Evolutionary conservation across 2,797 vertebrate species (phyloP).

Genomic region (Acipenser ruthenus): DNA sequence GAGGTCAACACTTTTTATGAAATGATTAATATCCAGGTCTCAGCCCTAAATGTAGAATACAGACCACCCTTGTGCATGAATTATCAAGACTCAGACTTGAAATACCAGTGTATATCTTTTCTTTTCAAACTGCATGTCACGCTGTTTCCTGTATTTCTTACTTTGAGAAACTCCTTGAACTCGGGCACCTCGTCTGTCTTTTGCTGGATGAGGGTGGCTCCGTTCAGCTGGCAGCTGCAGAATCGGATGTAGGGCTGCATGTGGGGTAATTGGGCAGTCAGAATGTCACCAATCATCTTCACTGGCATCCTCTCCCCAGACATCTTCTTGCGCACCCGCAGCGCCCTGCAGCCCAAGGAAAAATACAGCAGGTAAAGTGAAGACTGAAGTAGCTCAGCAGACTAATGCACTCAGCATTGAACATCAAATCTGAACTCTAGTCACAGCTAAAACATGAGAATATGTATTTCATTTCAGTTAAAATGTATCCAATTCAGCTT

Average conservation of each 20-base stretch:
- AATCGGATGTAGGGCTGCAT: slow-evolving; percentile 98
- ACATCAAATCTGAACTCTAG: too few relatives aligned
- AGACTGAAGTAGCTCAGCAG: too few relatives aligned
- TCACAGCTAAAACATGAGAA: too few relatives aligned
- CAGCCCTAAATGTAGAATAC: too few relatives aligned
- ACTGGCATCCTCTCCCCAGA: slow-evolving; percentile 95
- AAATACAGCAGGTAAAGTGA: background rate
- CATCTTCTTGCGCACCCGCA: slow-evolving; percentile 97
- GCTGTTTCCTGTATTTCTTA: slow-evolving; percentile 31
- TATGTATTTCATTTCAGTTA: background rate
- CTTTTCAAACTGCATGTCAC: too few relatives aligned
- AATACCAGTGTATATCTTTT: too few relatives aligned
- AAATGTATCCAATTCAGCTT: background rate
- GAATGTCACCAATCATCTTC: slow-evolving; percentile 96
- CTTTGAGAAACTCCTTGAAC: slow-evolving; percentile 96
- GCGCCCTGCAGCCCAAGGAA: slow-evolving; percentile 57
- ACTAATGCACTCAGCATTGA: too few relatives aligned
- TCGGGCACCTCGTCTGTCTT: slow-evolving; percentile 89
- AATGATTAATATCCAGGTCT: too few relatives aligned
- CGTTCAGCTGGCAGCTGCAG: slow-evolving; percentile 95
- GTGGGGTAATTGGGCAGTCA: slow-evolving; percentile 93
- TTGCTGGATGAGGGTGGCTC: slow-evolving; percentile 92
- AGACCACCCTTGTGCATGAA: too few relatives aligned
- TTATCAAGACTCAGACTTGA: too few relatives aligned
- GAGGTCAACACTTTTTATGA: too few relatives aligned